phyloP scores from a whole-genome alignment of 1,140 invertebrate species.

The Marisa cornuarietis region DNA sequence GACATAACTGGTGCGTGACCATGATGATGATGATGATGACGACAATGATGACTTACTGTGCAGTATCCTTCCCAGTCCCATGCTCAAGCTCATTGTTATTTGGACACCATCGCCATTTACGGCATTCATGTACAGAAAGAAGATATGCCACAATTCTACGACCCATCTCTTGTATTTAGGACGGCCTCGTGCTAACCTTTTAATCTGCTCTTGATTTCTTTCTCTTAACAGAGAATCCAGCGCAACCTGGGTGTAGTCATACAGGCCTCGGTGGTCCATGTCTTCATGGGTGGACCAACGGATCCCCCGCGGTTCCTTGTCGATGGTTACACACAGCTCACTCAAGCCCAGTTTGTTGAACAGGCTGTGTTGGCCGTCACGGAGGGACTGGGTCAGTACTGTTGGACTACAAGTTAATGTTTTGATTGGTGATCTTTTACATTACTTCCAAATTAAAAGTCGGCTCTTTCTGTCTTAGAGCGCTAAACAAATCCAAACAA shows the following conservation, averaged over 20 bases:
- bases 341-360: neutral
- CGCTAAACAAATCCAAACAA: neutral
- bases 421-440: neutral
- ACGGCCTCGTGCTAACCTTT: neutral
- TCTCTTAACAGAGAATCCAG: conserved; percentile 30
- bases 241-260: conserved; percentile 36
- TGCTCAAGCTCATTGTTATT: too few relatives aligned
- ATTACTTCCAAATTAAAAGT: neutral
- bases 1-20: too few relatives aligned
- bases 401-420: neutral
- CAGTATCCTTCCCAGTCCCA: too few relatives aligned
- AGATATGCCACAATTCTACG: too few relatives aligned
- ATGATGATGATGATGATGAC: too few relatives aligned
- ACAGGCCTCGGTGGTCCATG: conserved; percentile 21
- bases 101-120: too few relatives aligned
- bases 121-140: too few relatives aligned
- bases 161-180: neutral
- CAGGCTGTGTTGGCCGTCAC: conserved; percentile 15
- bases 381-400: conserved; percentile 32
- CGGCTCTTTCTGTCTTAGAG: neutral
- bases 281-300: conserved; percentile 35
- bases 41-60: too few relatives aligned
- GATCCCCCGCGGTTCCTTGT: conserved; percentile 17
- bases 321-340: conserved; percentile 8
- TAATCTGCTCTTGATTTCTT: neutral